These are phyloP conservation scores for Euleptes europaea DNA, from an alignment of 2,113 vertebrate genomes.

Conservation along the genomic window DNA sequence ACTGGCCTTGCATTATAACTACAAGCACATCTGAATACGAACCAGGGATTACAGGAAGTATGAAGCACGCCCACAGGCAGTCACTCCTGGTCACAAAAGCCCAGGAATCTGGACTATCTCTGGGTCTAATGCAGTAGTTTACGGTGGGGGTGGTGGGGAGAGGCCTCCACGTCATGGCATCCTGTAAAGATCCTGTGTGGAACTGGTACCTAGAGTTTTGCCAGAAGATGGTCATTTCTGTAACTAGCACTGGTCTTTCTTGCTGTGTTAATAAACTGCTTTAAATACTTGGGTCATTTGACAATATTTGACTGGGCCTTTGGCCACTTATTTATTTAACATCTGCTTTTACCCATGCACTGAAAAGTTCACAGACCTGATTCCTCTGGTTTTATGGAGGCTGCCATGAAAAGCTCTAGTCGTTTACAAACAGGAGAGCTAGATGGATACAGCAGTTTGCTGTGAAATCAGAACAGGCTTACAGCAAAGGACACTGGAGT, in stretches of 20 bases:
- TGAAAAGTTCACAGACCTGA: conserved; percentile 26
- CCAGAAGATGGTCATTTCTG: background rate
- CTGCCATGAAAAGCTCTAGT: background rate
- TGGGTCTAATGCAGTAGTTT: background rate
- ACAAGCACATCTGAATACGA: background rate
- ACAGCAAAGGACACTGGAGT: background rate
- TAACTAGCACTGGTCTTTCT: background rate
- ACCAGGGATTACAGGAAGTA: background rate
- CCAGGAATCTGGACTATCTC: background rate
- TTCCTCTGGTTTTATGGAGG: conserved; percentile 33
- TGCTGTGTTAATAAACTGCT: background rate
- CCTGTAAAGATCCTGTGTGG: background rate
- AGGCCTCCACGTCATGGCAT: background rate
- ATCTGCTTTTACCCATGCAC: background rate
- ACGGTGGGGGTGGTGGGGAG: too few relatives aligned
- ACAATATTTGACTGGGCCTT: background rate
- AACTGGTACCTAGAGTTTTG: background rate
- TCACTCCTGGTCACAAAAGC: background rate
- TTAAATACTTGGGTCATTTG: background rate
- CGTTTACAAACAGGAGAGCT: background rate
- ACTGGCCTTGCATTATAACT: background rate
- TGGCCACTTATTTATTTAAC: background rate
- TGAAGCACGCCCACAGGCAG: background rate
- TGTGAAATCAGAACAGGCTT: background rate
- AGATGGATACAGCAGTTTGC: background rate